These are phyloP conservation scores for Ditylenchus dipsaci DNA, from an alignment of 1,140 invertebrate genomes.

Conservation along the genomic window DNA sequence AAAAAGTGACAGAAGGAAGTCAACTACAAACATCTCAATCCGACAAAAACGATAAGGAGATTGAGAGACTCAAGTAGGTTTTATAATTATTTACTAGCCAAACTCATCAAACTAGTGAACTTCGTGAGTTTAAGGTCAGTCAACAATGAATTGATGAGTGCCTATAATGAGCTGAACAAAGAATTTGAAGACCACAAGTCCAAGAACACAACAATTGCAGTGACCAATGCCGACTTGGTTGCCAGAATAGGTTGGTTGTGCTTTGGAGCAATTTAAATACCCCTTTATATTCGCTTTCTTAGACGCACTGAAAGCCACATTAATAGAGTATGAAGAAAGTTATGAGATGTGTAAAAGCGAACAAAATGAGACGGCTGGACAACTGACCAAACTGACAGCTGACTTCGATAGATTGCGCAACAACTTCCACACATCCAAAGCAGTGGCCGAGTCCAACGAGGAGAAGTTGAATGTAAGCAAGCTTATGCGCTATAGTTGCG, in stretches of 20 bases:
- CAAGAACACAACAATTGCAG: background rate
- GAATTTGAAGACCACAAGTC: conserved; percentile 12
- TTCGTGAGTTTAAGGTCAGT: background rate
- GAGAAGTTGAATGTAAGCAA: conserved; percentile 7
- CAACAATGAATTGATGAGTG: conserved; percentile 12
- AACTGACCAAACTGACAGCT: conserved; percentile 18
- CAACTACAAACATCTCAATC: background rate
- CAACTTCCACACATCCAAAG: conserved; percentile 3
- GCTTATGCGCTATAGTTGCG: background rate
- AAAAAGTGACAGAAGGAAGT: background rate
- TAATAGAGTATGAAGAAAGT: conserved; percentile 26
- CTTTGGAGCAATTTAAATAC: background rate
- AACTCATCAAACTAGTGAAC: no score
- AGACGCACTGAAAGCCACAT: conserved; percentile 24
- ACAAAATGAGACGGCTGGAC: conserved; percentile 17
- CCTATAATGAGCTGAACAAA: conserved; percentile 19
- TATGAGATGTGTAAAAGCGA: conserved; percentile 27
- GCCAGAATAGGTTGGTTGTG: conserved; percentile 11
- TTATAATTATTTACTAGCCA: background rate
- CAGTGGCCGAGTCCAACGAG: conserved; percentile 11
- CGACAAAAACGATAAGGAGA: background rate
- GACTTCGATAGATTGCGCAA: conserved; percentile 19
- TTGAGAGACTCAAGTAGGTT: background rate
- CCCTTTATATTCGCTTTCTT: background rate
- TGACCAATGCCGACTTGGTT: conserved; percentile 11